Conservation (phyloP, 1,140 invertebrate species). For the Apis dorsata region DNA sequence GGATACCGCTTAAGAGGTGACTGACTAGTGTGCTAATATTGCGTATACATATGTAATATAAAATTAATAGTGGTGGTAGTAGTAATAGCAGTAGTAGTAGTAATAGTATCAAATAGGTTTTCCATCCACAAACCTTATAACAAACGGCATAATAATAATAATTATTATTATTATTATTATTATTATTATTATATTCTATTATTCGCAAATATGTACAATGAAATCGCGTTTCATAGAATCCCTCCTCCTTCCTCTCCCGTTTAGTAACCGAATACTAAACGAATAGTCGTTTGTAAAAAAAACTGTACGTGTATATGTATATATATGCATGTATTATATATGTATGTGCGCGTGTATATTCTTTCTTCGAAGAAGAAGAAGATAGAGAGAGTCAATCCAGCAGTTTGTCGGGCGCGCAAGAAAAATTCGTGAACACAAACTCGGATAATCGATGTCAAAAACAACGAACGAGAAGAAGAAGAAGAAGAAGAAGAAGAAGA, state of each 20-base stretch:
- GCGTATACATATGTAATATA: conserved; percentile 39
- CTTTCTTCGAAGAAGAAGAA: no score
- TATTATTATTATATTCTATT: not conserved
- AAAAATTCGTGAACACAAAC: conserved; percentile 3
- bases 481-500: no score
- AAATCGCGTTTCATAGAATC: conserved; percentile 33
- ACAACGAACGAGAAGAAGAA: no score
- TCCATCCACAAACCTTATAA: conserved; percentile 33
- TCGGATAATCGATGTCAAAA: not conserved
- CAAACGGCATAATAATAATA: not conserved
- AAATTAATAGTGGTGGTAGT: no score
- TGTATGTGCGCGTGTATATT: no score
- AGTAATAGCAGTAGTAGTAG: no score
- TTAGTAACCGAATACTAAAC: not conserved
- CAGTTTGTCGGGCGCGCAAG: not conserved
- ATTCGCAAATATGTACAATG: conserved; percentile 53
- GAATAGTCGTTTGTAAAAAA: not conserved
- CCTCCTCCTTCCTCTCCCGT: not conserved
- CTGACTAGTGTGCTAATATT: conserved; percentile 64
- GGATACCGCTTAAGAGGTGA: conserved; percentile 49
- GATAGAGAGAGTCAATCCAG: no score
- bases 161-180: no score
- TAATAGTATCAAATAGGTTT: conserved; percentile 37
- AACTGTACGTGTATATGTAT: not conserved
- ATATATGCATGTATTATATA: no score